Percentiles rank a stretch among this genome's conserved stretches.
These are phyloP conservation scores for Tenodera sinensis DNA, from an alignment of 2,888 invertebrate species.

Conservation along the genomic window DNA sequence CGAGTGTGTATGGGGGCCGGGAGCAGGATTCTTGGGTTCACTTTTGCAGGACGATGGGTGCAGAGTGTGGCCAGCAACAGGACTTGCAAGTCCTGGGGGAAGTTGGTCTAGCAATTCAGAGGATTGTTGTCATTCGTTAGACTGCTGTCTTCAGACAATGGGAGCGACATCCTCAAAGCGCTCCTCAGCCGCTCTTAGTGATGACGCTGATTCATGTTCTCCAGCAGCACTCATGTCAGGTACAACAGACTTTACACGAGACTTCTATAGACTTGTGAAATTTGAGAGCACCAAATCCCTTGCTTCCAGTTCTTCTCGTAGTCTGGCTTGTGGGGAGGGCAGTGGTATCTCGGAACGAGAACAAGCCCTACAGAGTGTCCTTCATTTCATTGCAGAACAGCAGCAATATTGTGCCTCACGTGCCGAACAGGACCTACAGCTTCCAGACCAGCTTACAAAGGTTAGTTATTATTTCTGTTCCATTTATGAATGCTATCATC, in stretches of 20 bases:
- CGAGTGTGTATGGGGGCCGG: conserved; percentile 69
- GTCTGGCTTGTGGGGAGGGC: conserved; percentile 50
- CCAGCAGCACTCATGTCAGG: conserved; percentile 54
- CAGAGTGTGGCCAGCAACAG: conserved; percentile 27
- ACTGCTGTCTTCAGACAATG: conserved; percentile 37
- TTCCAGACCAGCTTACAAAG: background rate
- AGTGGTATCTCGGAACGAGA: conserved; percentile 52
- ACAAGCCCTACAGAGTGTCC: conserved; percentile 66
- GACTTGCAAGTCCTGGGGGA: conserved; percentile 54
- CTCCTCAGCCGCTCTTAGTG: conserved; percentile 66
- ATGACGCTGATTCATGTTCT: conserved; percentile 46
- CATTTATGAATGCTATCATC: too few relatives aligned
- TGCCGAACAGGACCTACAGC: conserved; percentile 51
- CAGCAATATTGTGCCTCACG: conserved; percentile 64
- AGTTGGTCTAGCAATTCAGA: conserved; percentile 52
- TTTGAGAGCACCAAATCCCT: conserved; percentile 77
- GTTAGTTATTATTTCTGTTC: background rate
- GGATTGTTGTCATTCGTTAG: conserved; percentile 32
- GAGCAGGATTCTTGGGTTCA: conserved; percentile 59
- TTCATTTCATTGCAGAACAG: conserved; percentile 73
- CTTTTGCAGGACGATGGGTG: conserved; percentile 20
- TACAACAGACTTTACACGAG: conserved; percentile 67
- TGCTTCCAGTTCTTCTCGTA: conserved; percentile 69
- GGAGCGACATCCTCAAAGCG: conserved; percentile 56
- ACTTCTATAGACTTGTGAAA: conserved; percentile 76